Base-by-base conservation (phyloP, 2,888 invertebrate species). In the Cheilosia urbana region DNA sequence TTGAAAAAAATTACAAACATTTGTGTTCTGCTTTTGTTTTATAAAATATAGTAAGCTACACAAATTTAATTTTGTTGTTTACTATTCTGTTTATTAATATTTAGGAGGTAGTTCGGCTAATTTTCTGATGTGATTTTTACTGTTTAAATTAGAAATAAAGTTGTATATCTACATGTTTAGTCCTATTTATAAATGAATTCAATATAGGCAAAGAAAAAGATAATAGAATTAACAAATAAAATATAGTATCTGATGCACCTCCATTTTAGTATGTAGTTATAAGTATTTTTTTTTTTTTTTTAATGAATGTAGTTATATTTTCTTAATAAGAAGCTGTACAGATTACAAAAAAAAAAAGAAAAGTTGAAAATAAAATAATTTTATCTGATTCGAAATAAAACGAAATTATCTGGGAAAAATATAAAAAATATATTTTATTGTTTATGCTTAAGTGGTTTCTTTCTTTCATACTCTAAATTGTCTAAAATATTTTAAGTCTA, bases 61-160 rank as follows among this genome's bases (percentile, higher is more conserved):
- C 1, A 9, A 69, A 40, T 72, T 65, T 47, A 11, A n/a, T 55
- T 66, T 34, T 34, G 9, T 78, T 37, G 58, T 27, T 55, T 17
- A 24, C 13, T 45, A 19, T 37, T 15, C 53, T 57, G 53, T 11
- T 68, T 66, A 47, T 66, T 60, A 63, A 55, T 49, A 71, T 76
- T 71, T 63, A 81, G 81, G 85, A 85, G 85, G 85, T 85, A 85
- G 81, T 81, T 85, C 68, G 85, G 85, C 81, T 68, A 85, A 85
- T 77, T 66, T 84, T 85, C 45, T 77, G 76, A 81, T 72, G 81
- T 80, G 30, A 71, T 66, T 85, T 72, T 24, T 65, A 37, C 37
- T 17, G 3, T 47, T 72, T 60, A 71, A 76, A 71, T 65, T 49
- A 69, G 19, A 57, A n/a, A n/a, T 24, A 13, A 40, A 42, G 37